Evolutionary conservation across 2,113 vertebrate species (phyloP).

Genomic region (Amazona vittata): DNA sequence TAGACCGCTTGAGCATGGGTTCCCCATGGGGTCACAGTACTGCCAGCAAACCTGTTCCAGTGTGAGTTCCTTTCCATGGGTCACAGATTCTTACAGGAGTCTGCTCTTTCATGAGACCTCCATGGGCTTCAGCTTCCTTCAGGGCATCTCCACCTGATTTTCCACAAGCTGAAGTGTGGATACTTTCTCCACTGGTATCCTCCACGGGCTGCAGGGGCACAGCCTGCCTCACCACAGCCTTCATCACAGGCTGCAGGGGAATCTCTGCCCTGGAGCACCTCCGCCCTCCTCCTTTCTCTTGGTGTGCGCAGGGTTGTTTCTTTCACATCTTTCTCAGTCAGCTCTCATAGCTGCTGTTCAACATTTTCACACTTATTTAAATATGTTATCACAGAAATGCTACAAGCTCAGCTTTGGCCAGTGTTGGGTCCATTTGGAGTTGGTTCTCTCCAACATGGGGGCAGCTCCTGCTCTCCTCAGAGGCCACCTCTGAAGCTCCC

Average conservation of each 20-base stretch:
- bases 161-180: not conserved
- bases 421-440: not conserved
- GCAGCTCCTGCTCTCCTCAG: not conserved
- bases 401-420: not conserved
- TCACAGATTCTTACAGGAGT: not conserved
- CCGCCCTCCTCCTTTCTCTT: not conserved
- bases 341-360: not conserved
- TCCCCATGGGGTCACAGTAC: fast-evolving
- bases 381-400: not conserved
- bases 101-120: not conserved
- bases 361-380: not conserved
- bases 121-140: not conserved
- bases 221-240: not conserved
- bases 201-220: not conserved
- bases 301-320: not conserved
- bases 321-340: not conserved
- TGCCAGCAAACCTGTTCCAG: not conserved
- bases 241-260: fast-evolving
- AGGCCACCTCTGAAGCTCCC: not conserved
- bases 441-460: fast-evolving
- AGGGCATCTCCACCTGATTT: not conserved
- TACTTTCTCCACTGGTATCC: fast-evolving
- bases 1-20: not conserved
- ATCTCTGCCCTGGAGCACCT: not conserved
- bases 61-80: fast-evolving